These are phyloP conservation scores for Rhinichthys osculus DNA, from an alignment of 2,797 vertebrate genomes.

Conservation along the genomic window DNA sequence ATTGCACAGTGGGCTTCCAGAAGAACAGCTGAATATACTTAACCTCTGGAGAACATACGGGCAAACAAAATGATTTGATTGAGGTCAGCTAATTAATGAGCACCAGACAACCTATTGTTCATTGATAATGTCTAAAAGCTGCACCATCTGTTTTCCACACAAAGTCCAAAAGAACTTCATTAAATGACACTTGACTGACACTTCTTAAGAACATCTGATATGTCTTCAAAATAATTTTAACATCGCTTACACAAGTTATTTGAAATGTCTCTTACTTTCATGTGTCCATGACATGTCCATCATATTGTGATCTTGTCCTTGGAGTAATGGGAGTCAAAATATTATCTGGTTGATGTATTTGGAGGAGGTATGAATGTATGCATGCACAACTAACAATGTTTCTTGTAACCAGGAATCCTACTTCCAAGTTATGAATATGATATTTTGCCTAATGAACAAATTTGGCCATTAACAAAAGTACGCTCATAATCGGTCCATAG, in stretches of 20 bases:
- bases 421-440: conserved; percentile 22
- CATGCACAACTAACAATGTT: conserved; percentile 13
- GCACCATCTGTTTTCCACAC: conserved; percentile 39
- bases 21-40: conserved; percentile 19
- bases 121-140: conserved; percentile 21
- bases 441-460: conserved; percentile 32
- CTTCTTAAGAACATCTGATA: neutral
- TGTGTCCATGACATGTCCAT: neutral
- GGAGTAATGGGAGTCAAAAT: neutral
- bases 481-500: conserved; percentile 29
- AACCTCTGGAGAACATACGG: conserved; percentile 32
- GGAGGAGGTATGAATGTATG: no score
- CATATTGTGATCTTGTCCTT: neutral
- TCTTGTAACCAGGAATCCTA: conserved; percentile 41
- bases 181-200: conserved; percentile 32
- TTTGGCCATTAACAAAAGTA: conserved; percentile 22
- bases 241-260: neutral
- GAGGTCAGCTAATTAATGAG: conserved; percentile 42
- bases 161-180: conserved; percentile 19
- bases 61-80: conserved; percentile 45
- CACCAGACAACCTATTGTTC: conserved; percentile 42
- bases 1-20: conserved; percentile 2
- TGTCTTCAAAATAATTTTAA: conserved; percentile 10
- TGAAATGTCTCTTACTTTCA: neutral
- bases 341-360: neutral